Evolutionary conservation across 2,113 vertebrate species (phyloP).

Genomic region (Ciconia maguari): DNA sequence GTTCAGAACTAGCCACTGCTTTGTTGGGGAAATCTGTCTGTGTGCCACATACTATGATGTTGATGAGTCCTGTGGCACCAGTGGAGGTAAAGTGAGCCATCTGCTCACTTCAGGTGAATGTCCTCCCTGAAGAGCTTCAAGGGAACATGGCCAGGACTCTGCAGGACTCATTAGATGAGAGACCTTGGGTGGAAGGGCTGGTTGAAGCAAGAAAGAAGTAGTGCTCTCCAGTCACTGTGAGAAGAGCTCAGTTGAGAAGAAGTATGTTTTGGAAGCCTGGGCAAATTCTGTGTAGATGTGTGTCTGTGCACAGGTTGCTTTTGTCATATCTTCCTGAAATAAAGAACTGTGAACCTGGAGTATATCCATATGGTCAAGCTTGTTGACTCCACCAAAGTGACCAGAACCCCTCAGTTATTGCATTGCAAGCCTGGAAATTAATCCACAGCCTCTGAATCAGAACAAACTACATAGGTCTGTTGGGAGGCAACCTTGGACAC

Average conservation of each 20-base stretch:
- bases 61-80: neutral
- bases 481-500: neutral
- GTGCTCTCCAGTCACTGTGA: rapidly evolving
- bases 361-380: neutral
- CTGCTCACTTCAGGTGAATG: neutral
- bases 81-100: neutral
- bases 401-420: neutral
- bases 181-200: neutral
- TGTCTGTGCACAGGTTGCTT: neutral
- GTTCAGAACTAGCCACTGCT: neutral
- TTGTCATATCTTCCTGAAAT: neutral
- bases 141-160: neutral
- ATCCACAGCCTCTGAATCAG: neutral
- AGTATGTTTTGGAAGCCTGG: neutral
- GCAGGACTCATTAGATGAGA: neutral
- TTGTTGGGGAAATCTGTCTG: neutral
- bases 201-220: neutral
- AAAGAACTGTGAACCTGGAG: neutral
- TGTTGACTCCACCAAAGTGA: rapidly evolving
- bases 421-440: neutral
- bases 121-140: neutral
- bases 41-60: neutral
- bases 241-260: neutral
- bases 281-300: neutral
- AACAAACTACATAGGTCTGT: neutral